These are phyloP conservation scores for Lota lota DNA, from an alignment of 2,113 vertebrate species.

Conservation along the genomic window DNA sequence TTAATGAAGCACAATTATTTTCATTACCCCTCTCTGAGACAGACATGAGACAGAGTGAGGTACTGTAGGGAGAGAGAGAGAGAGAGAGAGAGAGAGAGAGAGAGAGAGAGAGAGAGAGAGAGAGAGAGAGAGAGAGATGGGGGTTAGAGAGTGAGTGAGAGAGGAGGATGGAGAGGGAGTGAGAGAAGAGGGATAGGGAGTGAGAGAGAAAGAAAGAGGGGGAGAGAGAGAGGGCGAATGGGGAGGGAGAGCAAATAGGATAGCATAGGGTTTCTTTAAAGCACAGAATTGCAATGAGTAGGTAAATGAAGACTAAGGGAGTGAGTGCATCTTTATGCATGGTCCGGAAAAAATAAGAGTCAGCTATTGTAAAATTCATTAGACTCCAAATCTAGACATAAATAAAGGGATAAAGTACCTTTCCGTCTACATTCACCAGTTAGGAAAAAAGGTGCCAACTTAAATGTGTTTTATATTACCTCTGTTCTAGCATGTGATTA, in stretches of 20 bases:
- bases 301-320: constrained; percentile 36
- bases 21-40: constrained; percentile 90
- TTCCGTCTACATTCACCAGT: constrained; percentile 67
- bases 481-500: constrained; percentile 63
- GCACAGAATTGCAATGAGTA: background rate
- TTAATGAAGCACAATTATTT: constrained; percentile 99
- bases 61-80: constrained; percentile 21
- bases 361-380: constrained; percentile 77
- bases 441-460: constrained; percentile 69
- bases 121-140: constrained; percentile 50
- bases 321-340: constrained; percentile 71
- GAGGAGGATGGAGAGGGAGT: constrained; percentile 57
- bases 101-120: constrained; percentile 76
- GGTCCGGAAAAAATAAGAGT: constrained; percentile 75
- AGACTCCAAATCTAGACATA: constrained; percentile 57
- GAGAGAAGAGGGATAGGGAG: constrained; percentile 1
- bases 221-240: constrained; percentile 10
- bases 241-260: constrained; percentile 6
- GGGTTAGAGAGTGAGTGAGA: constrained; percentile 21
- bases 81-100: constrained; percentile 72
- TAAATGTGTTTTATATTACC: constrained; percentile 76
- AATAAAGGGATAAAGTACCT: constrained; percentile 64
- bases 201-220: constrained; percentile 34
- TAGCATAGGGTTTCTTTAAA: too few species aligned
- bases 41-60: constrained; percentile 73